A percentile compares a stretch with the other conserved stretches of the same genome.
Evolutionary conservation across 2,797 vertebrate genomes (phyloP).

Genomic region (Cryptoblepharus egeriae): DNA sequence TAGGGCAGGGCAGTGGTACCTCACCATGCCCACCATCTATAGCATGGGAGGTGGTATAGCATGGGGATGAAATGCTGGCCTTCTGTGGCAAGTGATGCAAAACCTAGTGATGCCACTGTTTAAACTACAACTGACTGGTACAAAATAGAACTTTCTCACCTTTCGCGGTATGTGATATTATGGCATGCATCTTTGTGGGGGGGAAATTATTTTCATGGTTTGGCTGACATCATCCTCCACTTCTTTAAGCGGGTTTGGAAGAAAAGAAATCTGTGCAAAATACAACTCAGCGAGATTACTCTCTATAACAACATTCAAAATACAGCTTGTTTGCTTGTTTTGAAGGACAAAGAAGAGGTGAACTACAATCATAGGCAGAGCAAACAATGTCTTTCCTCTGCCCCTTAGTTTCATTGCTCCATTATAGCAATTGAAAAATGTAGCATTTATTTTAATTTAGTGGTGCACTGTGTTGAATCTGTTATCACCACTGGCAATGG

Average conservation of each 20-base stretch:
- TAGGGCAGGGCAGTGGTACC: too few relatives aligned
- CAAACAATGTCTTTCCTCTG: slow-evolving; percentile 10
- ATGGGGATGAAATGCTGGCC: too few relatives aligned
- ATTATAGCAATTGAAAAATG: slow-evolving; percentile 6
- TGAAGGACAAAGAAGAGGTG: slow-evolving; percentile 39
- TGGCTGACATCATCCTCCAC: neutral
- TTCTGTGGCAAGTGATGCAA: slow-evolving; percentile 45
- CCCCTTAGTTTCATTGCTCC: slow-evolving; percentile 17
- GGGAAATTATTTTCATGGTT: neutral
- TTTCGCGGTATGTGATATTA: neutral
- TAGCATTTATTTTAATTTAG: slow-evolving; percentile 56
- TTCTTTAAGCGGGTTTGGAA: neutral
- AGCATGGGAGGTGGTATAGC: too few relatives aligned
- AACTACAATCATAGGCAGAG: neutral
- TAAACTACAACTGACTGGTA: neutral
- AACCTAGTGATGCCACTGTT: neutral
- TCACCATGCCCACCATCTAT: too few relatives aligned
- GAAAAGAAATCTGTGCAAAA: neutral
- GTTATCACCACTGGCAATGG: slow-evolving; percentile 38
- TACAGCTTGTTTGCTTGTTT: slow-evolving; percentile 7
- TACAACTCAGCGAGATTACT: slow-evolving; percentile 13
- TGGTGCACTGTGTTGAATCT: slow-evolving; percentile 37
- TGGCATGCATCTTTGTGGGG: neutral
- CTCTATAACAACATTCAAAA: neutral
- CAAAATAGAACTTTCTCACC: neutral